Evolutionary conservation across 1,140 invertebrate species (phyloP), one percentile per base, ranked within the genome.

Genomic region (Schlechtendalia chinensis): DNA sequence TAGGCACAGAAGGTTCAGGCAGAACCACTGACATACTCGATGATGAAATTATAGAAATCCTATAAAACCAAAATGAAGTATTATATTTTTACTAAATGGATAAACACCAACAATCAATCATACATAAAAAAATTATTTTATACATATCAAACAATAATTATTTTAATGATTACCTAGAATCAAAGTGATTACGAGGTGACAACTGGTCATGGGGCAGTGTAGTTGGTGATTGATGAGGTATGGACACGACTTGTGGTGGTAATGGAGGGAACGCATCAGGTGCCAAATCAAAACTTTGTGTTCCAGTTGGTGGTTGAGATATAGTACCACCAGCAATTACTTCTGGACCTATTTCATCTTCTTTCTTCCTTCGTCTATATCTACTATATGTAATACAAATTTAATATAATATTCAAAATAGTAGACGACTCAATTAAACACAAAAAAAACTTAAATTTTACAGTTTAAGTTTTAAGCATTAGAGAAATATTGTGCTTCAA

Each of bases 211-310:
- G 81, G 56, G 82, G 81, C 81, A 50, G 81, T 77, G 32, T 32
- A 56, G 82, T 81, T 61, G 53, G 81, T 56, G 82, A 59, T 53
- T 77, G 75, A 39, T 79, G 39, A 39, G 61, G 75, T 69, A 69
- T 56, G 19, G 65, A 71, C 50, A 77, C 81, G 45, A 81, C 65
- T 65, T 81, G 81, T 45, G 81, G 71, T 58, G 93, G 93, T 85
- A 95, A 88, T 74, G 93, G 93, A 77, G 93, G 93, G 85, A 95
- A 95, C 69, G 93, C 90, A 56, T 91, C 89, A 82, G 91, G 92
- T 86, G 93, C 92, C 75, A 95, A 87, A 85, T 94, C 93, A 86
- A 95, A 95, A 84, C 93, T 89, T 29, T 89, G 87, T 65, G 45
- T 39, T 45, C 54, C 54, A 80, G 22, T 74, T 77, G 74, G 81